Conservation (phyloP, 2,113 vertebrate species). For the Aix galericulata region DNA sequence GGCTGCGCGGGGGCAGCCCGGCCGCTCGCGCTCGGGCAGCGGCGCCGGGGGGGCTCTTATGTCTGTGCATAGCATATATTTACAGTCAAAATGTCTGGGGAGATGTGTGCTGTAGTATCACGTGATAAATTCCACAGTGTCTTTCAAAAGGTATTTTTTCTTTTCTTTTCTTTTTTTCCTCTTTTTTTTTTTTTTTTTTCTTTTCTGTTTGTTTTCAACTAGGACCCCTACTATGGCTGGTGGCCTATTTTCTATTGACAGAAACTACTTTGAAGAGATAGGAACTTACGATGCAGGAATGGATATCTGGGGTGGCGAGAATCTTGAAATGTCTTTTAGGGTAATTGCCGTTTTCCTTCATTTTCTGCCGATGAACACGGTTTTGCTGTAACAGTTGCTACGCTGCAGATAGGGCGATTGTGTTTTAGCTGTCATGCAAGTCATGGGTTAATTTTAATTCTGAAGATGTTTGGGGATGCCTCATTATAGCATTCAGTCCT, state of each 20-base stretch:
- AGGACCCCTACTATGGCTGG: slow-evolving; percentile 99
- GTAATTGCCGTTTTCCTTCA: slow-evolving; percentile 83
- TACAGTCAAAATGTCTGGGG: slow-evolving; percentile 40
- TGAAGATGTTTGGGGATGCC: neutral
- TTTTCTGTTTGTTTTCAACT: slow-evolving; percentile 75
- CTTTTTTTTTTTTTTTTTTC: slow-evolving; percentile 60
- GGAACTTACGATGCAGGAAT: slow-evolving; percentile 98
- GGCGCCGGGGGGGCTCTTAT: neutral
- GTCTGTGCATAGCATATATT: neutral
- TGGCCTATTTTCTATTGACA: slow-evolving; percentile 96
- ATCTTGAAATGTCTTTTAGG: slow-evolving; percentile 99
- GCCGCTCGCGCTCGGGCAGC: neutral
- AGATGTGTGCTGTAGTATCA: slow-evolving; percentile 63
- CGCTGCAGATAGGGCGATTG: neutral
- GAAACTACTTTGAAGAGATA: slow-evolving; percentile 98
- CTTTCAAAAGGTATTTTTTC: slow-evolving; percentile 76
- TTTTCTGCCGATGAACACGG: slow-evolving; percentile 51
- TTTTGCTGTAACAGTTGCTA: slow-evolving; percentile 31
- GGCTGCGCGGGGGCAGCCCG: neutral
- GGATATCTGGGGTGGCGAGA: slow-evolving; percentile 99
- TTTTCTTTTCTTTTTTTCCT: slow-evolving; percentile 45
- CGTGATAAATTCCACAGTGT: slow-evolving; percentile 57
- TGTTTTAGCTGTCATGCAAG: slow-evolving; percentile 12
- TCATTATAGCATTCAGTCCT: fast-evolving
- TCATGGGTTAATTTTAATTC: neutral